Evolutionary conservation across 2,888 invertebrate species (phyloP).

Genomic region (Callosobruchus maculatus): DNA sequence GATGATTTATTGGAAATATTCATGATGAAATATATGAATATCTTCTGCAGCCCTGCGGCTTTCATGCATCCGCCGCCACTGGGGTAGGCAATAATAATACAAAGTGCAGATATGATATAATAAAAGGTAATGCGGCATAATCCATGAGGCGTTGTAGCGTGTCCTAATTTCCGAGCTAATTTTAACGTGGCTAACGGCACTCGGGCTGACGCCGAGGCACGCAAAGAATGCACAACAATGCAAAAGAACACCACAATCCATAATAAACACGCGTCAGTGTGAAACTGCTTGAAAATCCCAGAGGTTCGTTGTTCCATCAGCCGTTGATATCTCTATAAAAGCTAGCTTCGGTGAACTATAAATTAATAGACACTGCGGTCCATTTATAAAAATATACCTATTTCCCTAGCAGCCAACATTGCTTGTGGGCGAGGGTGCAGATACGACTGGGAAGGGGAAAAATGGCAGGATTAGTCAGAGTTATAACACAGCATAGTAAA

Average conservation of each 20-base stretch:
- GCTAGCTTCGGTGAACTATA: too few relatives aligned
- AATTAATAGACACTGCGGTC: too few relatives aligned
- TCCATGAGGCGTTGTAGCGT: not conserved
- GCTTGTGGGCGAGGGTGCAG: too few relatives aligned
- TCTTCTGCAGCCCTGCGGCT: too few relatives aligned
- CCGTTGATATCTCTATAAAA: not conserved
- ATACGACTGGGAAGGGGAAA: too few relatives aligned
- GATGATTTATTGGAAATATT: too few relatives aligned
- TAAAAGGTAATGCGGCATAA: not conserved
- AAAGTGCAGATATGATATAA: not conserved
- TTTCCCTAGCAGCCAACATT: too few relatives aligned
- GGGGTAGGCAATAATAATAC: not conserved
- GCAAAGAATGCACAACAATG: not conserved
- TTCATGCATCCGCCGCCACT: too few relatives aligned
- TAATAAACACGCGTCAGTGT: not conserved
- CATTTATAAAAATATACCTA: too few relatives aligned
- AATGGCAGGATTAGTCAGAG: too few relatives aligned
- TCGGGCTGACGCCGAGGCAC: not conserved
- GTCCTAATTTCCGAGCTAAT: not conserved
- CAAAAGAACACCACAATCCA: not conserved
- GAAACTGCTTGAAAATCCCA: not conserved
- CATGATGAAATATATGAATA: too few relatives aligned
- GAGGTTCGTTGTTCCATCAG: not conserved
- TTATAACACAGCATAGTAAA: too few relatives aligned
- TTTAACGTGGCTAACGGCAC: not conserved